Percentiles rank a stretch among this genome's conserved stretches.
Conservation (phyloP, 2,113 vertebrate species). For the Boleophthalmus pectinirostris region DNA sequence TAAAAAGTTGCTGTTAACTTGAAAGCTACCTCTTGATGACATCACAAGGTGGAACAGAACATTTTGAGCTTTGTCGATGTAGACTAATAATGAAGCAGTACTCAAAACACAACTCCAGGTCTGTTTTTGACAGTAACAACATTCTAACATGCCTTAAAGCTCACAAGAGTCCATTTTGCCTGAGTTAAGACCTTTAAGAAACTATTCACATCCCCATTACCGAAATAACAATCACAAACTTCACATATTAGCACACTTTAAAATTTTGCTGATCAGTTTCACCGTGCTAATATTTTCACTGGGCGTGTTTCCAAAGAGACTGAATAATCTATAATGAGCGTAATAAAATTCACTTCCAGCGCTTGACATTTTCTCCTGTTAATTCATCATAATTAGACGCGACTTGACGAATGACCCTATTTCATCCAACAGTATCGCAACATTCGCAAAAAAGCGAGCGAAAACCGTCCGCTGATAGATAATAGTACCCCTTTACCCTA, state of each 20-base stretch:
- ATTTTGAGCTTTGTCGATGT: too few species aligned
- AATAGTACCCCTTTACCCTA: slow-evolving; percentile 12
- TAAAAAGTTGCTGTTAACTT: too few species aligned
- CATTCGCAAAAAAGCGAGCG: slow-evolving; percentile 15
- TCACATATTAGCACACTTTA: background rate
- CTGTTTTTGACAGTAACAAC: too few species aligned
- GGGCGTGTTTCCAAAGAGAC: background rate
- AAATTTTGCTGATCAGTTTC: background rate
- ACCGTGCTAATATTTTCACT: background rate
- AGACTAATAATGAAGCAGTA: too few species aligned
- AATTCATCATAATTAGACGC: background rate
- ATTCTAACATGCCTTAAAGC: too few species aligned
- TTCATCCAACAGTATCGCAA: slow-evolving; percentile 19
- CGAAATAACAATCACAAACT: too few species aligned
- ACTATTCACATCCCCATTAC: background rate
- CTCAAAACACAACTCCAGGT: too few species aligned
- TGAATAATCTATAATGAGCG: background rate
- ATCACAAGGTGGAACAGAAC: too few species aligned
- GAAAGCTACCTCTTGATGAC: too few species aligned
- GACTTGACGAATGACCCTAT: slow-evolving; percentile 21
- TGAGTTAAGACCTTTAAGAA: background rate
- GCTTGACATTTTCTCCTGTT: background rate
- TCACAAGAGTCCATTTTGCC: too few species aligned
- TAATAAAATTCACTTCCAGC: background rate
- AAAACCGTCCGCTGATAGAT: slow-evolving; percentile 13